These are phyloP conservation scores for Agonopterix arenella DNA, from an alignment of 2,888 invertebrate species.

Conservation along the genomic window DNA sequence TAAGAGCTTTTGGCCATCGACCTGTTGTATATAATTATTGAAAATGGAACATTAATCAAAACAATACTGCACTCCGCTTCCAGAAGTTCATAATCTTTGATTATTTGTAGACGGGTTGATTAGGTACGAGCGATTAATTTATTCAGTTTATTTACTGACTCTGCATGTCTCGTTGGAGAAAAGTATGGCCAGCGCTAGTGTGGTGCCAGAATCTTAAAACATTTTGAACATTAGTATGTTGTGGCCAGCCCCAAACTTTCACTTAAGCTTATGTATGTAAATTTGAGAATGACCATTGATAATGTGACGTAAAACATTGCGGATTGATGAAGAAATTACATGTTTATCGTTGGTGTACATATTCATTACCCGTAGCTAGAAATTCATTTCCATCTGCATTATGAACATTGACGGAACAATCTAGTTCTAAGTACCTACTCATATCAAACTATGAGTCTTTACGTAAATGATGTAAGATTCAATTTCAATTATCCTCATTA, in stretches of 20 bases:
- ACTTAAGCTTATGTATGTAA: constrained; percentile 72
- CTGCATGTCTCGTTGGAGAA: constrained; percentile 58
- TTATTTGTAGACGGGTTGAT: constrained; percentile 49
- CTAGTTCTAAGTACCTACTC: too few species aligned
- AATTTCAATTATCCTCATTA: too few species aligned
- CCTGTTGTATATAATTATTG: neutral
- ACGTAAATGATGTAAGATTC: too few species aligned
- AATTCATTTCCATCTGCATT: too few species aligned
- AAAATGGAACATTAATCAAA: too few species aligned
- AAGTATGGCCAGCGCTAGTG: constrained; percentile 52
- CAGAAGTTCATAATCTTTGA: constrained; percentile 38
- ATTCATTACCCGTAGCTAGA: too few species aligned
- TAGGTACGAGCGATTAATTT: constrained; percentile 60
- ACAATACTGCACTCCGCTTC: neutral
- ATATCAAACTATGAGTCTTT: too few species aligned
- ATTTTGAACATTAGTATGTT: constrained; percentile 71
- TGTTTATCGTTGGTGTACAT: neutral
- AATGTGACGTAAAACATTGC: constrained; percentile 60
- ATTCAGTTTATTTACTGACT: constrained; percentile 66
- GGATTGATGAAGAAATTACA: constrained; percentile 26
- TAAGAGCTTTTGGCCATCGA: too few species aligned
- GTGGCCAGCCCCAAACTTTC: constrained; percentile 62
- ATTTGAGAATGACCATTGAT: constrained; percentile 59
- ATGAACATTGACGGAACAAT: too few species aligned
- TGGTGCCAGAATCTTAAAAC: constrained; percentile 68